phyloP scores from a whole-genome alignment of 2,797 vertebrate genomes.

The Gila robusta region DNA sequence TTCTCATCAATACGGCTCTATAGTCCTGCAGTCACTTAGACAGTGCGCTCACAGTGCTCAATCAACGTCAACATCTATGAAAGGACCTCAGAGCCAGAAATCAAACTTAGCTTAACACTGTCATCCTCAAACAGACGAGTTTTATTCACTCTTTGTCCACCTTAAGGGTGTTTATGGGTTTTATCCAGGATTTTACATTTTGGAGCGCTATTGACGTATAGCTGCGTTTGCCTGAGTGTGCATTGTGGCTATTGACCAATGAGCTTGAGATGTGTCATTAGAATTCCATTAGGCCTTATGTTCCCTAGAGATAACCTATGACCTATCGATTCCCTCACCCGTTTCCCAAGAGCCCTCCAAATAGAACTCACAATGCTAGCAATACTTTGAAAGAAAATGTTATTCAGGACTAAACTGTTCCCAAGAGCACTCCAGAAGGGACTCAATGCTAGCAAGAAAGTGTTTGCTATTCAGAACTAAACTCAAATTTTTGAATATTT shows the following conservation, averaged over 20 bases:
- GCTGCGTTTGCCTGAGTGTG: slow-evolving; percentile 29
- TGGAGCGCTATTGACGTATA: slow-evolving; percentile 1
- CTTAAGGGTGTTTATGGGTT: slow-evolving; percentile 1
- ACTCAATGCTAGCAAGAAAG: slow-evolving; percentile 34
- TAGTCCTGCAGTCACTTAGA: slow-evolving; percentile 13
- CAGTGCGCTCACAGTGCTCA: neutral
- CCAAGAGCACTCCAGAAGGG: slow-evolving; percentile 47
- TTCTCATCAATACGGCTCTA: slow-evolving; percentile 34
- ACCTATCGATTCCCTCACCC: slow-evolving; percentile 58
- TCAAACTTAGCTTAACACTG: slow-evolving; percentile 1
- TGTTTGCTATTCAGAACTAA: slow-evolving; percentile 9
- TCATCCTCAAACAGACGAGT: neutral
- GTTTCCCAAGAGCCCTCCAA: slow-evolving; percentile 51
- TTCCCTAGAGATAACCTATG: slow-evolving; percentile 61
- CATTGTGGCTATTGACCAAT: slow-evolving; percentile 53
- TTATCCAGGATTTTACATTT: slow-evolving; percentile 22
- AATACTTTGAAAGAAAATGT: slow-evolving; percentile 44
- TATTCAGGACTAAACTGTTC: slow-evolving; percentile 46
- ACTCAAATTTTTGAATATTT: neutral
- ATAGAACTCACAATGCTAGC: slow-evolving; percentile 40
- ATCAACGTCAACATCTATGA: slow-evolving; percentile 12
- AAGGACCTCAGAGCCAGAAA: slow-evolving; percentile 27
- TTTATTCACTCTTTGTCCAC: slow-evolving; percentile 6
- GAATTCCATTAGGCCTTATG: slow-evolving; percentile 69
- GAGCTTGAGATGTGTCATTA: slow-evolving; percentile 62